A percentile compares a stretch with the other conserved stretches of the same genome.
phyloP scores from a whole-genome alignment of 2,888 invertebrate species.

The Ligdia adustata region DNA sequence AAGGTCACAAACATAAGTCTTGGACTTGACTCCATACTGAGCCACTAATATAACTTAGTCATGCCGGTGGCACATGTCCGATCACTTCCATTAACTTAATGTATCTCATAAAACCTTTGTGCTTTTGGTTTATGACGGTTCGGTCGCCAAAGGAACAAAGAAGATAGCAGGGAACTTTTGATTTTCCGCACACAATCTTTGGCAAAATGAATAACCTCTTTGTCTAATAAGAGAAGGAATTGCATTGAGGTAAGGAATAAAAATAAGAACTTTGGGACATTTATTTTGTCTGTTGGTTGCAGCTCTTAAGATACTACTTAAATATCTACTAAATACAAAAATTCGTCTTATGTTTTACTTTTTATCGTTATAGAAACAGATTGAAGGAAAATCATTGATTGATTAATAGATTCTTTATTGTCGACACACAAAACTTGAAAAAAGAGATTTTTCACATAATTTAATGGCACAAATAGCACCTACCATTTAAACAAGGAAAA shows the following conservation, averaged over 20 bases:
- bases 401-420: no score
- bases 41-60: constrained; percentile 59
- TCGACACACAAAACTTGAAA: no score
- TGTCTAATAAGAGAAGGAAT: constrained; percentile 38
- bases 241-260: constrained; percentile 12
- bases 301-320: no score
- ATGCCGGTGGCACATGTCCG: constrained; percentile 59
- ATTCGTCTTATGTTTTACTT: no score
- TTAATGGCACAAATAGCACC: no score
- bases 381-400: no score
- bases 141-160: constrained; percentile 50
- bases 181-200: constrained; percentile 53
- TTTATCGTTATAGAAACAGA: no score
- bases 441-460: no score
- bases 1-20: constrained; percentile 13
- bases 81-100: constrained; percentile 74
- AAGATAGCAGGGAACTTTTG: constrained; percentile 50
- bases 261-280: constrained; percentile 17
- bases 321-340: no score
- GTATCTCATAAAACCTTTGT: constrained; percentile 76
- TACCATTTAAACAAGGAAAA: no score
- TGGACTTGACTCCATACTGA: constrained; percentile 33
- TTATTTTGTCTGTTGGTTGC: constrained; percentile 1
- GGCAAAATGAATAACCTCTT: constrained; percentile 47
- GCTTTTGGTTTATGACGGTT: constrained; percentile 68